These are phyloP conservation scores for Lepidocolaptes lacrymiger DNA, from an alignment of 2,797 vertebrate species.

Conservation along the genomic window DNA sequence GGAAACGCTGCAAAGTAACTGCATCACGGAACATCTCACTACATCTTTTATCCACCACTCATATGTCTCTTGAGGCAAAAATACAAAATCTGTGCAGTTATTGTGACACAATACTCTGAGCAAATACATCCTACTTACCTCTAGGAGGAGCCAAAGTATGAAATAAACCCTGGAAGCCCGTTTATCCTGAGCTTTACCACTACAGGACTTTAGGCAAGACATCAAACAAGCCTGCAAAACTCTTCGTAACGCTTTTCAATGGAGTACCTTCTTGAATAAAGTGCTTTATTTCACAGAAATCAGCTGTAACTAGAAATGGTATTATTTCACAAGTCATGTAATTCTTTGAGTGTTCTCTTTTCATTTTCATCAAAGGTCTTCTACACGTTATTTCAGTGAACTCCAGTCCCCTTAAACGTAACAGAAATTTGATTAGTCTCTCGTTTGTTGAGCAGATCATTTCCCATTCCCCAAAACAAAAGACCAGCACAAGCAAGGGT, in stretches of 20 bases:
- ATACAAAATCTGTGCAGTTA: background rate
- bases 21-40: background rate
- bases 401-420: background rate
- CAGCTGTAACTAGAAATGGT: background rate
- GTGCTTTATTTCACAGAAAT: conserved; percentile 51
- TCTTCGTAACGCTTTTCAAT: background rate
- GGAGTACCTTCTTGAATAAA: background rate
- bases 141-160: background rate
- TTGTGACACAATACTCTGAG: background rate
- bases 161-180: background rate
- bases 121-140: conserved; percentile 6
- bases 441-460: fast-evolving
- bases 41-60: background rate
- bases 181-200: background rate
- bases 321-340: background rate
- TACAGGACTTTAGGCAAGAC: background rate
- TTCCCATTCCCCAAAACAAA: background rate
- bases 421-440: background rate
- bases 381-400: fast-evolving
- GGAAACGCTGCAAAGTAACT: background rate
- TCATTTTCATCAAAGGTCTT: background rate
- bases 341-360: background rate
- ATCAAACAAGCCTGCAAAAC: background rate
- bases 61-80: background rate
- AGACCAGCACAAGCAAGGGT: background rate